Evolutionary conservation across 2,113 vertebrate species (phyloP), one percentile per base, ranked within the genome.

Genomic region (Plotosus lineatus): DNA sequence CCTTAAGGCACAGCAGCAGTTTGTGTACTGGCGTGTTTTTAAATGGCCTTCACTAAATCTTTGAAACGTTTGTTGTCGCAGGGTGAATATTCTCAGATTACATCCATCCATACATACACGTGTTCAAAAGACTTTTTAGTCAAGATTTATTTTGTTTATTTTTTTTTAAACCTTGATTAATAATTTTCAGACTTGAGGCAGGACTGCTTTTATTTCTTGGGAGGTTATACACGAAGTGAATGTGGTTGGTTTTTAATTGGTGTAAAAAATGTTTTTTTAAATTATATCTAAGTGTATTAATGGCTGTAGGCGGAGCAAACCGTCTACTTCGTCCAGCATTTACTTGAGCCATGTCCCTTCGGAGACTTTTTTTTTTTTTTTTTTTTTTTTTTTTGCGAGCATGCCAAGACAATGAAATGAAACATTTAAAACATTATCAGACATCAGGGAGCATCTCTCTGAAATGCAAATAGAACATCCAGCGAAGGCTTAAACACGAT

Each of bases 401-500:
- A 36, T 33, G 9, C 42, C 12, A 5, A 40, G 31, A 63, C 31
- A 38, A 26, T 65, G 58, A 75, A 28, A 53, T 15, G 33, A 66
- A 75, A 19, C 51, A 61, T 50, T 75, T 72, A 26, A n/a, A 71
- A 42, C 31, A 26, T 74, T 76, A 85, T 76, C 48, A 65, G 46
- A 17, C 79, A 36, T 81, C 66, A 48, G 65, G 58, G 74, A 84
- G 21, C 23, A 38, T 77, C 58, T 63, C 44, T 55, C 48, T 78
- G 55, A 81, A 81, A 75, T 72, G 66, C 58, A 68, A 78, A 71
- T 50, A 73, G 76, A 38, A 78, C 48, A 15, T 84, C 81, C 75
- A 82, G 55, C 76, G 84, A 81, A 90, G 87, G 92, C 42, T 93
- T 91, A 89, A 92, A 91, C 86, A 82, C 86, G 86, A 91, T 90